Evolutionary conservation across 2,888 invertebrate genomes (phyloP).

Genomic region (Nemotelus nigrinus): DNA sequence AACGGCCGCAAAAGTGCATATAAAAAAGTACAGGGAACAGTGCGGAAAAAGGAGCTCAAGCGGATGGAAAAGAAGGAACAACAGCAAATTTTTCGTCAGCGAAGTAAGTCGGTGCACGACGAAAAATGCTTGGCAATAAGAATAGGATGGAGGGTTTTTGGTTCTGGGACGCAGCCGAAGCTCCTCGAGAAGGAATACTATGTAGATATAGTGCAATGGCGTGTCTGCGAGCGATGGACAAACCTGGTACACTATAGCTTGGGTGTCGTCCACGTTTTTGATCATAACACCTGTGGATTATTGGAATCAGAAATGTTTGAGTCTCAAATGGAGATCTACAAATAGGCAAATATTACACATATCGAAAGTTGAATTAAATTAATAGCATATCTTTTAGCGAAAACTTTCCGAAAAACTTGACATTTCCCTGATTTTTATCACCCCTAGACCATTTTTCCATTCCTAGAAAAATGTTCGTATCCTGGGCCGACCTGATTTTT

Average conservation of each 20-base stretch:
- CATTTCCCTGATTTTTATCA: too few relatives aligned
- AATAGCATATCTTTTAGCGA: too few relatives aligned
- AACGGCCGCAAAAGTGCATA: slow-evolving; percentile 36
- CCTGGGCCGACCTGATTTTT: slow-evolving; percentile 40
- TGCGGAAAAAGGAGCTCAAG: slow-evolving; percentile 47
- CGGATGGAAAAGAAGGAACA: slow-evolving; percentile 50
- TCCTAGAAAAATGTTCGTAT: neutral
- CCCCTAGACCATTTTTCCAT: too few relatives aligned
- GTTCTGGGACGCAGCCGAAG: too few relatives aligned
- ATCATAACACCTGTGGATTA: too few relatives aligned
- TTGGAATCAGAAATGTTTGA: too few relatives aligned
- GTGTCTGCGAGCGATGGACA: slow-evolving; percentile 29
- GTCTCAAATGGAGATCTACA: too few relatives aligned
- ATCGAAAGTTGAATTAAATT: too few relatives aligned
- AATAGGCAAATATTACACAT: too few relatives aligned
- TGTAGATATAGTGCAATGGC: neutral
- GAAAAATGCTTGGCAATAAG: slow-evolving; percentile 8
- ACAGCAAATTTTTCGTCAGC: slow-evolving; percentile 44
- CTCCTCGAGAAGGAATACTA: neutral
- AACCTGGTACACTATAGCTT: neutral
- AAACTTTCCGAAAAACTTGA: too few relatives aligned
- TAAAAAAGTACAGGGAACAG: slow-evolving; percentile 36
- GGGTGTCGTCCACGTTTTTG: too few relatives aligned
- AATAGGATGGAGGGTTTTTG: neutral
- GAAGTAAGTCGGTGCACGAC: slow-evolving; percentile 22